Percentiles rank a stretch among this genome's conserved stretches.
Evolutionary conservation across 2,888 invertebrate genomes (phyloP).

Genomic region (Caradrina kadenii): DNA sequence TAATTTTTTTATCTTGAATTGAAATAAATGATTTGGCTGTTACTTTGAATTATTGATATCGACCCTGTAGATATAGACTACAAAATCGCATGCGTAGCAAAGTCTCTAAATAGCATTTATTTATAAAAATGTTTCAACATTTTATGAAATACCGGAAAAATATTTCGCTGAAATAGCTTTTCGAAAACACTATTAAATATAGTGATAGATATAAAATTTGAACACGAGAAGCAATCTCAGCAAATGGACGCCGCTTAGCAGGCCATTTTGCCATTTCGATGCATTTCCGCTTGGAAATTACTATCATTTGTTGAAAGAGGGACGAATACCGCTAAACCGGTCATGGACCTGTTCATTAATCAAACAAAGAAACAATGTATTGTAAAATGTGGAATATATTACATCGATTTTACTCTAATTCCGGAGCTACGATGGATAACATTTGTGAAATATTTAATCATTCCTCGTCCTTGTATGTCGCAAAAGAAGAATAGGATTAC

Average conservation of each 20-base stretch:
- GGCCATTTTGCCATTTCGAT: constrained; percentile 87
- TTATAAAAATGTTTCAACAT: constrained; percentile 51
- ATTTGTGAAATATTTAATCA: constrained; percentile 30
- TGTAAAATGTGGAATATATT: constrained; percentile 32
- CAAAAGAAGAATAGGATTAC: constrained; percentile 5
- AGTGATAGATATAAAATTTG: constrained; percentile 80
- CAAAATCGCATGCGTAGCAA: constrained; percentile 18
- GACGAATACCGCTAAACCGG: constrained; percentile 79
- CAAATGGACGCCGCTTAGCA: constrained; percentile 87
- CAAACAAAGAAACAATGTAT: constrained; percentile 53
- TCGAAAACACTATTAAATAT: constrained; percentile 68
- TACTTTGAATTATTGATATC: no score
- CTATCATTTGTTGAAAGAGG: constrained; percentile 87
- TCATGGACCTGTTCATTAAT: constrained; percentile 74
- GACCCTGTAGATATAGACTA: constrained; percentile 9
- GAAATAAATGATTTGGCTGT: no score
- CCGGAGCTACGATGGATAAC: not conserved
- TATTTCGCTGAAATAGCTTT: constrained; percentile 62
- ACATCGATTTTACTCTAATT: constrained; percentile 7
- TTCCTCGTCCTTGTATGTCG: not conserved
- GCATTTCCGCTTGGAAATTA: constrained; percentile 89
- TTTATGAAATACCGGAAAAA: constrained; percentile 58
- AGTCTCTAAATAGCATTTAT: constrained; percentile 32
- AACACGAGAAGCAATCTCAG: constrained; percentile 83
- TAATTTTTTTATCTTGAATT: no score